Percentiles rank a stretch among this genome's conserved stretches.
These are phyloP conservation scores for Achroia grisella DNA, from an alignment of 1,140 invertebrate species.

Conservation along the genomic window DNA sequence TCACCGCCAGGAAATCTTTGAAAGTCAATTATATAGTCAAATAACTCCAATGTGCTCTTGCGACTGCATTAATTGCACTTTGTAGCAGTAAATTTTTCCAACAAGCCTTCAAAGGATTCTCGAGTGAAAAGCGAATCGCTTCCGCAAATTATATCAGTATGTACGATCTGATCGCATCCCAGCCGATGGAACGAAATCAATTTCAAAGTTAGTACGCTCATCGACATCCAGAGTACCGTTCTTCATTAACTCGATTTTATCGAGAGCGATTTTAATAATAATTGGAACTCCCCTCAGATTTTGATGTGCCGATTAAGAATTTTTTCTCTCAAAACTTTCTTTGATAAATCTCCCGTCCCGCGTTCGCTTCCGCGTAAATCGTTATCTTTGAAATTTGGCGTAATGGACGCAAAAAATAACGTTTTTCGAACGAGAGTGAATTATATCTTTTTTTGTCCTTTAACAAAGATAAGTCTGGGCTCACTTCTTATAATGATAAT, in stretches of 20 bases:
- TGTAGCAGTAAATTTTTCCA: too few relatives aligned
- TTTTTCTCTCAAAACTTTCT: constrained; percentile 26
- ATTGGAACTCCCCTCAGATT: constrained; percentile 53
- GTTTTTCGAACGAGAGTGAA: background rate
- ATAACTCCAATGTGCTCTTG: background rate
- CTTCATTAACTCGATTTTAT: constrained; percentile 69
- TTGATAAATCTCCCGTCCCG: constrained; percentile 29
- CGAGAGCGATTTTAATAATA: constrained; percentile 62
- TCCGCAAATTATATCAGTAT: constrained; percentile 46
- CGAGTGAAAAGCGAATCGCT: constrained; percentile 9
- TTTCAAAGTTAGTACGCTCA: constrained; percentile 52
- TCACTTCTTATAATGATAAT: background rate
- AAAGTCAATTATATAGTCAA: too few relatives aligned
- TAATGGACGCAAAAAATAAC: constrained; percentile 4
- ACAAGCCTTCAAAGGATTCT: too few relatives aligned
- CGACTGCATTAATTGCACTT: too few relatives aligned
- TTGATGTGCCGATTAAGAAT: constrained; percentile 53
- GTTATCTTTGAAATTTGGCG: constrained; percentile 22
- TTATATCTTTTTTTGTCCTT: constrained; percentile 4
- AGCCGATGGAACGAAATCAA: constrained; percentile 60
- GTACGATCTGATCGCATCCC: constrained; percentile 23
- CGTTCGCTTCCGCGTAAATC: constrained; percentile 25
- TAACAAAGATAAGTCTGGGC: background rate
- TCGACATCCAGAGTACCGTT: constrained; percentile 55
- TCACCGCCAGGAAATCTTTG: too few relatives aligned